Conservation (phyloP, 2,113 vertebrate species). For the Daboia siamensis region DNA sequence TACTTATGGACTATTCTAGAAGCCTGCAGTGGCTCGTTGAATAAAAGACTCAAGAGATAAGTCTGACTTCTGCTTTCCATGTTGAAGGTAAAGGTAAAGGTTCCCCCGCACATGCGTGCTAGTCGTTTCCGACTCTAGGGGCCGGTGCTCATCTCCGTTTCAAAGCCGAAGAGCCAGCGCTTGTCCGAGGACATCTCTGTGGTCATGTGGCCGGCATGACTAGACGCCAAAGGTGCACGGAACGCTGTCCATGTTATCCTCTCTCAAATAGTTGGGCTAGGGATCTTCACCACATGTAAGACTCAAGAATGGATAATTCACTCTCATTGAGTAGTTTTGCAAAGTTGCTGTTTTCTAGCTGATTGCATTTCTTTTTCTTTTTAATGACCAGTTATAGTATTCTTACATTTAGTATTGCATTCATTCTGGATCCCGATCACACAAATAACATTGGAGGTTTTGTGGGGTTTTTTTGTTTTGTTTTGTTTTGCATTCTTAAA, state of each 20-base stretch:
- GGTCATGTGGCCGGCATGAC: no score
- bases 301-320: not conserved
- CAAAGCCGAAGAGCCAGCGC: no score
- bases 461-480: no score
- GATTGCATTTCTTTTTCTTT: constrained; percentile 24
- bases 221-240: no score
- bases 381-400: constrained; percentile 35
- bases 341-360: not conserved
- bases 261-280: not conserved
- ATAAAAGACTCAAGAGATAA: no score
- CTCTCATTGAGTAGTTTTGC: not conserved
- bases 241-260: not conserved
- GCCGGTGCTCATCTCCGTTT: no score
- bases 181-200: no score
- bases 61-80: no score
- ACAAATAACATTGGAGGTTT: not conserved
- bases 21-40: not conserved
- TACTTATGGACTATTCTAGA: not conserved
- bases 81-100: no score
- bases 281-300: not conserved
- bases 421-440: constrained; percentile 15
- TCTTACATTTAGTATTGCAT: not conserved
- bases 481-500: not conserved
- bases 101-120: no score
- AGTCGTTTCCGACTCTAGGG: no score